Conservation (phyloP, 2,888 invertebrate species). For the Sinotaia quadrata region DNA sequence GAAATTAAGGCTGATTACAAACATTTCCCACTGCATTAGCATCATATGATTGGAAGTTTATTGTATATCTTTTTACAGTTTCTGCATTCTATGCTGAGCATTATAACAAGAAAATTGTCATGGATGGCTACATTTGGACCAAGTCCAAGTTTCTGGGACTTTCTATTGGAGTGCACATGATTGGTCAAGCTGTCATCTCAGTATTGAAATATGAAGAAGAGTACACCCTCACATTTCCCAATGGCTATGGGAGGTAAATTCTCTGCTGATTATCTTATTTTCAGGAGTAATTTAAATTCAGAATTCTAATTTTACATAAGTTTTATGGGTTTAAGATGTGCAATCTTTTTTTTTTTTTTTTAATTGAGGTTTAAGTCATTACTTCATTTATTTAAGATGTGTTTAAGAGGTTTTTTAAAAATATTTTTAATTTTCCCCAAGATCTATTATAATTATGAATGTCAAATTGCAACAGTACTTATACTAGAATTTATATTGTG, state of each 20-base stretch:
- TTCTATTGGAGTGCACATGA: conserved; percentile 90
- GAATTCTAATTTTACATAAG: too few relatives aligned
- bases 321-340: too few relatives aligned
- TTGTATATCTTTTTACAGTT: conserved; percentile 75
- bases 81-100: conserved; percentile 99
- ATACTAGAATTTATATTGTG: too few relatives aligned
- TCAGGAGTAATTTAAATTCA: too few relatives aligned
- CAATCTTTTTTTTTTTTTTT: too few relatives aligned
- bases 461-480: too few relatives aligned
- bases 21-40: not conserved
- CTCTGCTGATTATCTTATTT: too few relatives aligned
- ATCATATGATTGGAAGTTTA: not conserved
- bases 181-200: conserved; percentile 94
- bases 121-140: conserved; percentile 98
- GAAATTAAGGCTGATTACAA: not conserved
- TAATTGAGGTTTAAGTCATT: too few relatives aligned
- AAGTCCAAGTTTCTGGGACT: conserved; percentile 99
- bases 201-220: conserved; percentile 92
- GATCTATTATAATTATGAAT: too few relatives aligned
- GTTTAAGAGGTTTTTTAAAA: too few relatives aligned
- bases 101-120: conserved; percentile 88
- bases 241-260: conserved; percentile 92
- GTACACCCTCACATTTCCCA: conserved; percentile 96
- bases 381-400: too few relatives aligned
- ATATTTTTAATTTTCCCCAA: too few relatives aligned